Percentiles rank a stretch among this genome's conserved stretches.
These are phyloP conservation scores for Micrastur ruficollis DNA, from an alignment of 2,797 vertebrate genomes.

Conservation along the genomic window DNA sequence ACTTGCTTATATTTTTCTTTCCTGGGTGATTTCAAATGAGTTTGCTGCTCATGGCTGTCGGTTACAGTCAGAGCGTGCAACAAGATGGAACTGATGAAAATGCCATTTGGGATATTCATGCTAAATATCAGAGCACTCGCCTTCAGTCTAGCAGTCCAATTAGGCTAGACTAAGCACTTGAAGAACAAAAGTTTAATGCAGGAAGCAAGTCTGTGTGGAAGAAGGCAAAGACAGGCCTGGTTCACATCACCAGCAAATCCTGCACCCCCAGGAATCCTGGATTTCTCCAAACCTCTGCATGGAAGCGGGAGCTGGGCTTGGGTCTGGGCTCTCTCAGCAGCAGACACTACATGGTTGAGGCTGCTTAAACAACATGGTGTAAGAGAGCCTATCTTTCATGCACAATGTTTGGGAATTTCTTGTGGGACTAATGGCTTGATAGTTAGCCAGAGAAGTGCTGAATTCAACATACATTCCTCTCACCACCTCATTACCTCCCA, in stretches of 20 bases:
- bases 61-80: fast-evolving
- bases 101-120: neutral
- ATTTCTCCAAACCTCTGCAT: neutral
- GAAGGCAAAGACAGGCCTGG: neutral
- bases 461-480: neutral
- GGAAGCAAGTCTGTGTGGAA: neutral
- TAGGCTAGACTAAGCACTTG: neutral
- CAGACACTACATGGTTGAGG: neutral
- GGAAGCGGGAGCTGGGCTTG: neutral
- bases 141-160: neutral
- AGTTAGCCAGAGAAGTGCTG: neutral
- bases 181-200: neutral
- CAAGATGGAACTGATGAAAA: neutral
- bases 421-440: neutral
- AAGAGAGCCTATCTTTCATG: neutral
- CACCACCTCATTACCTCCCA: constrained; percentile 26
- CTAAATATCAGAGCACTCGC: neutral
- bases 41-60: neutral
- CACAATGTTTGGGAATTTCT: neutral
- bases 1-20: neutral
- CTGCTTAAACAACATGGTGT: neutral
- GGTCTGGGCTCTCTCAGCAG: neutral
- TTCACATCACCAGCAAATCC: neutral
- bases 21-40: neutral
- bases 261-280: neutral